phyloP scores from a whole-genome alignment of 1,140 invertebrate genomes.

The Megathymus violae region DNA sequence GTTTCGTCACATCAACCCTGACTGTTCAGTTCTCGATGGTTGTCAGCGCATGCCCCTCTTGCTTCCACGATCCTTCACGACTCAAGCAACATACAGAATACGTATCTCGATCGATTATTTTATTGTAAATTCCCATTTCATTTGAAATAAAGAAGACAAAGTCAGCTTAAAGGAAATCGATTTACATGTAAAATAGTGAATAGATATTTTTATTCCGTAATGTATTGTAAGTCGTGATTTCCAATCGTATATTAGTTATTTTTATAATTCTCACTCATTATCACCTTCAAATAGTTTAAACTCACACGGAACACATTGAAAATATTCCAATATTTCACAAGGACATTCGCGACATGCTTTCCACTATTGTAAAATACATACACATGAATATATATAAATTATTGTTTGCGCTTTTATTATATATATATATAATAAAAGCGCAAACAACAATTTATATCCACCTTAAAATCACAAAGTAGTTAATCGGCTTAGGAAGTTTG shows the following conservation, averaged over 20 bases:
- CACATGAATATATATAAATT: too few relatives aligned
- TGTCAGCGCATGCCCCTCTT: constrained; percentile 80
- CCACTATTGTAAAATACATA: constrained; percentile 5
- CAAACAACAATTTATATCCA: too few relatives aligned
- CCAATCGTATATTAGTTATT: constrained; percentile 4
- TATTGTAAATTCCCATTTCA: constrained; percentile 17
- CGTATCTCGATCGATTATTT: background rate
- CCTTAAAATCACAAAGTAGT: too few relatives aligned
- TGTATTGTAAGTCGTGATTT: constrained; percentile 9
- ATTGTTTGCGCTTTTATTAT: too few relatives aligned
- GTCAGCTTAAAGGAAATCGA: background rate
- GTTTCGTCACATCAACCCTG: constrained; percentile 4
- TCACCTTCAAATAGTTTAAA: constrained; percentile 1
- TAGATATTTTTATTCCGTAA: background rate
- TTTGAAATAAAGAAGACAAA: background rate
- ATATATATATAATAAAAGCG: too few relatives aligned
- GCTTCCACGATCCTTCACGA: constrained; percentile 53
- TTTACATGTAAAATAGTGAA: constrained; percentile 1
- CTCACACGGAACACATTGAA: background rate
- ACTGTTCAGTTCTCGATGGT: constrained; percentile 59
- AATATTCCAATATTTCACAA: constrained; percentile 15
- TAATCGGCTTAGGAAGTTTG: too few relatives aligned
- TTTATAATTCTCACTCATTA: background rate
- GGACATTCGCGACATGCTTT: constrained; percentile 15
- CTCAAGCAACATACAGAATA: constrained; percentile 30